Evolutionary conservation across 2,113 vertebrate species (phyloP).

Genomic region (Gasterosteus nipponicus): DNA sequence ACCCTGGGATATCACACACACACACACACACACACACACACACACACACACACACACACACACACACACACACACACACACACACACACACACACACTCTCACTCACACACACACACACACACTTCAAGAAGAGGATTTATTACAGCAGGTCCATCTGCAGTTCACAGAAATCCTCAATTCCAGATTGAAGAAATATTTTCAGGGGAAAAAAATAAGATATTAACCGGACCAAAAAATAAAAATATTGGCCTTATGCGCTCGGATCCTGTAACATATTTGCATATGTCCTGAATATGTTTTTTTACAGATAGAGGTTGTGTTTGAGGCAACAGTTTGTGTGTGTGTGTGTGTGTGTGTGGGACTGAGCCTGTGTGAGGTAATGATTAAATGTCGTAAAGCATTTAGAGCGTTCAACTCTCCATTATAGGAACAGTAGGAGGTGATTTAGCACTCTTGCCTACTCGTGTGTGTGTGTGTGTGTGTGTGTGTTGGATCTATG

Average conservation of each 20-base stretch:
- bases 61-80: slow-evolving; percentile 41
- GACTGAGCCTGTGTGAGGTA: slow-evolving; percentile 52
- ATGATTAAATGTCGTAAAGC: slow-evolving; percentile 75
- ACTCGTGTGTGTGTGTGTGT: slow-evolving; percentile 25
- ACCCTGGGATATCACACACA: slow-evolving; percentile 75
- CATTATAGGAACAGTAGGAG: slow-evolving; percentile 74
- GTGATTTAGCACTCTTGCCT: slow-evolving; percentile 61
- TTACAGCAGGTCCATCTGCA: slow-evolving; percentile 78
- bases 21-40: slow-evolving; percentile 21
- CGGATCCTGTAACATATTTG: slow-evolving; percentile 45
- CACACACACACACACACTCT: slow-evolving; percentile 17
- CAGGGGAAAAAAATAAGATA: slow-evolving; percentile 47
- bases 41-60: slow-evolving; percentile 54
- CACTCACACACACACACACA: slow-evolving; percentile 34
- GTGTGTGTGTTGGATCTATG: slow-evolving; percentile 37
- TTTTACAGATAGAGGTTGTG: slow-evolving; percentile 16
- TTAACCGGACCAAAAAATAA: slow-evolving; percentile 41
- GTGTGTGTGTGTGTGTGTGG: slow-evolving; percentile 23
- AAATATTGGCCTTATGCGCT: slow-evolving; percentile 23
- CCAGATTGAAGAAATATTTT: slow-evolving; percentile 70
- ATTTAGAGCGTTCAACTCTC: slow-evolving; percentile 72
- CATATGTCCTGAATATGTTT: slow-evolving; percentile 49
- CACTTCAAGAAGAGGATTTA: slow-evolving; percentile 75
- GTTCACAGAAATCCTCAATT: slow-evolving; percentile 75
- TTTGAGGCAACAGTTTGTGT: slow-evolving; percentile 39